Conservation (phyloP, 2,888 invertebrate species). For the Drosophila histrio region DNA sequence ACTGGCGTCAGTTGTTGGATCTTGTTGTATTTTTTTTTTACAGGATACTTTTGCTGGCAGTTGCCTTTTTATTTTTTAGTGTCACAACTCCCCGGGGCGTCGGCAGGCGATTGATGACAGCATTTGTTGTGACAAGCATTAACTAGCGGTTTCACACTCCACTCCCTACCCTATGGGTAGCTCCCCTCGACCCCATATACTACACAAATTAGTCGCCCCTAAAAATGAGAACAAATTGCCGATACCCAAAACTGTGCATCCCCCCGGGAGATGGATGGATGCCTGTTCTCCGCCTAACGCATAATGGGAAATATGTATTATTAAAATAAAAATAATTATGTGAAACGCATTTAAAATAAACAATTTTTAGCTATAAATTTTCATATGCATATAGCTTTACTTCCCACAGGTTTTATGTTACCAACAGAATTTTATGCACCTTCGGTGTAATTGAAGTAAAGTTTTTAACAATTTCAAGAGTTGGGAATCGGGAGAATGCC, state of each 20-base stretch:
- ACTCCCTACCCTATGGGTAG: neutral
- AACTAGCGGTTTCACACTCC: slow-evolving; percentile 76
- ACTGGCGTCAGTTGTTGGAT: slow-evolving; percentile 56
- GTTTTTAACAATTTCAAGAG: slow-evolving; percentile 26
- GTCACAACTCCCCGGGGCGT: slow-evolving; percentile 35
- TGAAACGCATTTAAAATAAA: slow-evolving; percentile 51
- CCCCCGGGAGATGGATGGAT: slow-evolving; percentile 10
- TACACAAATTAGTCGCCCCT: slow-evolving; percentile 53
- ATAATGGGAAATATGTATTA: slow-evolving; percentile 60
- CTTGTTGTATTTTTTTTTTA: slow-evolving; percentile 21
- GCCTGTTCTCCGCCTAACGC: neutral
- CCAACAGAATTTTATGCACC: slow-evolving; percentile 55
- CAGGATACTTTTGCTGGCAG: slow-evolving; percentile 45
- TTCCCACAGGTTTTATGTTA: slow-evolving; percentile 73
- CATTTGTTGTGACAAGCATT: slow-evolving; percentile 77
- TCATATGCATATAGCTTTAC: slow-evolving; percentile 66
- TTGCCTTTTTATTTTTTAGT: slow-evolving; percentile 4
- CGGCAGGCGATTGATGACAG: slow-evolving; percentile 65
- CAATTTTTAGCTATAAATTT: slow-evolving; percentile 35
- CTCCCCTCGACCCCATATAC: slow-evolving; percentile 12
- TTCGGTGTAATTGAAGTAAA: slow-evolving; percentile 65
- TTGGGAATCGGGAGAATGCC: slow-evolving; percentile 32
- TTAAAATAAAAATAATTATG: slow-evolving; percentile 70
- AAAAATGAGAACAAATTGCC: slow-evolving; percentile 60
- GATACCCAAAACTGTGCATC: slow-evolving; percentile 53